Conservation (phyloP, 2,888 invertebrate genomes). For the Electrophaes corylata region DNA sequence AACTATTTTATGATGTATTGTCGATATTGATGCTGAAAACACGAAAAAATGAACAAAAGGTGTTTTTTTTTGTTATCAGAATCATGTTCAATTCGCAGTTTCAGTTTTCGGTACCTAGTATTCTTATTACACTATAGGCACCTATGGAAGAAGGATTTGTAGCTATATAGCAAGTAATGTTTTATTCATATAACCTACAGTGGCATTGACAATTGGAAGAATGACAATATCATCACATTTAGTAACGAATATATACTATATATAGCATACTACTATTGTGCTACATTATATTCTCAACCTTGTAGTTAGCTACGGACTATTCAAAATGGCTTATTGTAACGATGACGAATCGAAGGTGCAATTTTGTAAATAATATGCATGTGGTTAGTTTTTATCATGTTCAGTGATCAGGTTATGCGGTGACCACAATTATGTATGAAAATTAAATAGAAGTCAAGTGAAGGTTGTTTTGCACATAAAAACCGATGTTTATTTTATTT, state of each 20-base stretch:
- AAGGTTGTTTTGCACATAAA: constrained; percentile 10
- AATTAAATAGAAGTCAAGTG: not conserved
- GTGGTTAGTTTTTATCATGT: constrained; percentile 16
- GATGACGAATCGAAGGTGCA: constrained; percentile 1
- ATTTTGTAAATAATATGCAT: constrained; percentile 7
- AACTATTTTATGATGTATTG: too few species aligned
- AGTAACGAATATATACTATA: not conserved
- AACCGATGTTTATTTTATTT: not conserved
- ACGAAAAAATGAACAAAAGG: too few species aligned
- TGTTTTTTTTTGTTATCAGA: too few species aligned
- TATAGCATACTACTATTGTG: constrained; percentile 9
- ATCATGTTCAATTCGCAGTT: too few species aligned
- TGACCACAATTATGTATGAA: not conserved
- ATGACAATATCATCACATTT: not conserved
- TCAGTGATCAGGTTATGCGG: constrained; percentile 17
- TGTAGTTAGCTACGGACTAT: constrained; percentile 6
- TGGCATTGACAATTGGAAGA: not conserved
- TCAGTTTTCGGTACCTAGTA: too few species aligned
- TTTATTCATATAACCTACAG: not conserved
- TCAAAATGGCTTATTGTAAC: constrained; percentile 1
- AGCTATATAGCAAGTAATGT: not conserved
- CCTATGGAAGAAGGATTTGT: too few species aligned
- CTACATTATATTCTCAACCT: constrained; percentile 8
- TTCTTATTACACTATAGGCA: too few species aligned
- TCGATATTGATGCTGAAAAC: too few species aligned